A percentile compares a stretch with the other conserved stretches of the same genome.
phyloP scores from a whole-genome alignment of 2,113 vertebrate genomes.

The Climacteris rufus region DNA sequence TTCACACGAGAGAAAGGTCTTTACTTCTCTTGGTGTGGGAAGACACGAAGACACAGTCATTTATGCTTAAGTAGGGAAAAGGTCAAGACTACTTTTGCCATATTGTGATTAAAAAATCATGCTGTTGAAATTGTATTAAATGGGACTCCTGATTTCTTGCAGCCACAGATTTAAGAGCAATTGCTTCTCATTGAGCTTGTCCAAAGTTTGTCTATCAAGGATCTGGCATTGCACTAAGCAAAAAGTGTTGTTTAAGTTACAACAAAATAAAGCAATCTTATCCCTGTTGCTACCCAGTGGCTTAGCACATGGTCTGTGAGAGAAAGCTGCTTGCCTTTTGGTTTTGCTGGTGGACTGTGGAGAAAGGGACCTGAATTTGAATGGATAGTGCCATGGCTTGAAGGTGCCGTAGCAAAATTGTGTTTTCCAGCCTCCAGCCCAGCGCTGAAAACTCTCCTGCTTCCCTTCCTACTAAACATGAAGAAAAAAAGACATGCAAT shows the following conservation, averaged over 20 bases:
- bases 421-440: not conserved
- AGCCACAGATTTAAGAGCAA: not conserved
- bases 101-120: not conserved
- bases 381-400: not conserved
- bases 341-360: not conserved
- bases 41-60: not conserved
- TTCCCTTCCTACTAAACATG: slow-evolving; percentile 6
- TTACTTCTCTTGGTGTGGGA: not conserved
- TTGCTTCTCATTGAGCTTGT: not conserved
- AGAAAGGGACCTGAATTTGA: not conserved
- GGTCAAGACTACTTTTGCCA: not conserved
- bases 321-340: not conserved
- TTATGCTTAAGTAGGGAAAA: not conserved
- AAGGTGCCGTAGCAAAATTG: not conserved
- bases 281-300: not conserved
- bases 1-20: not conserved
- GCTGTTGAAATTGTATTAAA: not conserved
- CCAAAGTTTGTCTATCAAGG: not conserved
- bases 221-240: not conserved
- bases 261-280: not conserved
- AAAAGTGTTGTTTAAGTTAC: not conserved
- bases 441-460: not conserved
- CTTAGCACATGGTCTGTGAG: not conserved
- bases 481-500: not conserved
- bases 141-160: not conserved